These are phyloP conservation scores for Drosophila meridiana DNA, from an alignment of 2,888 invertebrate species.

Conservation along the genomic window DNA sequence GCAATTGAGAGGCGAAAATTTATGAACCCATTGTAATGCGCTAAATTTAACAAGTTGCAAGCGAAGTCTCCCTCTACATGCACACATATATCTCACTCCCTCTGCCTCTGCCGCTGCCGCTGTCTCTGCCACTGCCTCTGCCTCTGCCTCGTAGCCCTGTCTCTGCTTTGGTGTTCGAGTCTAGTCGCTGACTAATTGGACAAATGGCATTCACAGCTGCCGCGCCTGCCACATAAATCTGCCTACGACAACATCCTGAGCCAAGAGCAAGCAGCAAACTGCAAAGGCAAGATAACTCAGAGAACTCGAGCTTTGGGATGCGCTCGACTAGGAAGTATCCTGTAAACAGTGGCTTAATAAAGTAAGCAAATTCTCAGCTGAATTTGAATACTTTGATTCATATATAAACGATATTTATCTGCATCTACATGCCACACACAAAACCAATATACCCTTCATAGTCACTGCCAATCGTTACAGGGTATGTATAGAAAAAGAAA, in stretches of 20 bases:
- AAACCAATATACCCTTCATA: not conserved
- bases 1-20: constrained; percentile 52
- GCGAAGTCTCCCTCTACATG: constrained; percentile 8
- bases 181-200: constrained; percentile 69
- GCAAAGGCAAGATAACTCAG: not conserved
- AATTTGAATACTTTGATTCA: not conserved
- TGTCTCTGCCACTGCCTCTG: not conserved
- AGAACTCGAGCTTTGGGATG: not conserved
- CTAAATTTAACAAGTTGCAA: constrained; percentile 77
- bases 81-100: not conserved
- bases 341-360: too few relatives aligned
- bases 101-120: not conserved
- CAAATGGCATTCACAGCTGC: constrained; percentile 79
- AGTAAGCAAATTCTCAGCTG: not conserved
- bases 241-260: constrained; percentile 70
- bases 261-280: constrained; percentile 13
- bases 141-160: not conserved
- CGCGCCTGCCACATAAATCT: constrained; percentile 66
- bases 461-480: not conserved
- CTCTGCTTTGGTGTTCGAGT: constrained; percentile 14
- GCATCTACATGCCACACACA: not conserved
- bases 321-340: not conserved
- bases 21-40: constrained; percentile 75
- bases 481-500: constrained; percentile 14
- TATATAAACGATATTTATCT: not conserved